phyloP scores from a whole-genome alignment of 2,888 invertebrate species.

The Heteromyza rotundicornis region DNA sequence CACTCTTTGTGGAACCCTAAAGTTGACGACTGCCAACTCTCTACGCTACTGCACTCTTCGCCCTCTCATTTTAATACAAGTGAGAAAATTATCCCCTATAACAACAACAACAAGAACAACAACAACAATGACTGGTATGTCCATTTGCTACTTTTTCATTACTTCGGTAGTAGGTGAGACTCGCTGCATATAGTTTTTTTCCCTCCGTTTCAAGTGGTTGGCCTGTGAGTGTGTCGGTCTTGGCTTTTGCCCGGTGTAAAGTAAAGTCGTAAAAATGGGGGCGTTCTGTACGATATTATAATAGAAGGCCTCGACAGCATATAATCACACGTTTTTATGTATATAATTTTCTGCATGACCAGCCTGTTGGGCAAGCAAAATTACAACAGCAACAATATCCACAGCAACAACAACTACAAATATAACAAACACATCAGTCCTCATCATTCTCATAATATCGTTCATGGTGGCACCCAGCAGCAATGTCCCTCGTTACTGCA shows the following conservation, averaged over 20 bases:
- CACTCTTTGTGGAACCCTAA: too few relatives aligned
- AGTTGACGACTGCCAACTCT: neutral
- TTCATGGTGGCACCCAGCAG: neutral
- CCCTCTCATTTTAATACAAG: neutral
- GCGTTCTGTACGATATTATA: slow-evolving; percentile 25
- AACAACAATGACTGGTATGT: neutral
- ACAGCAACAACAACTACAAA: neutral
- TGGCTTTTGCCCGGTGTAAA: neutral
- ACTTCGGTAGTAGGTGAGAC: too few relatives aligned
- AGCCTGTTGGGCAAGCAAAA: slow-evolving; percentile 24
- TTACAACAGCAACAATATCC: neutral
- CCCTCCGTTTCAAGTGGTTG: neutral
- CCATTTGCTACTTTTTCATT: neutral
- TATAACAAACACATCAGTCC: neutral
- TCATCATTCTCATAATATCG: too few relatives aligned
- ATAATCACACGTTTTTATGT: slow-evolving; percentile 50
- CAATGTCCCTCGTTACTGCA: neutral
- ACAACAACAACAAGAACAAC: neutral
- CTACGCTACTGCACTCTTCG: neutral
- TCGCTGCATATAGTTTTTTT: too few relatives aligned
- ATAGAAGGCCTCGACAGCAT: slow-evolving; percentile 45
- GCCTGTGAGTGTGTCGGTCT: neutral
- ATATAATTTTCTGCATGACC: slow-evolving; percentile 53
- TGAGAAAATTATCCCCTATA: neutral
- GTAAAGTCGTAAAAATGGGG: neutral